Conservation (phyloP, 2,888 invertebrate genomes). For the Gandaritis pyraliata region DNA sequence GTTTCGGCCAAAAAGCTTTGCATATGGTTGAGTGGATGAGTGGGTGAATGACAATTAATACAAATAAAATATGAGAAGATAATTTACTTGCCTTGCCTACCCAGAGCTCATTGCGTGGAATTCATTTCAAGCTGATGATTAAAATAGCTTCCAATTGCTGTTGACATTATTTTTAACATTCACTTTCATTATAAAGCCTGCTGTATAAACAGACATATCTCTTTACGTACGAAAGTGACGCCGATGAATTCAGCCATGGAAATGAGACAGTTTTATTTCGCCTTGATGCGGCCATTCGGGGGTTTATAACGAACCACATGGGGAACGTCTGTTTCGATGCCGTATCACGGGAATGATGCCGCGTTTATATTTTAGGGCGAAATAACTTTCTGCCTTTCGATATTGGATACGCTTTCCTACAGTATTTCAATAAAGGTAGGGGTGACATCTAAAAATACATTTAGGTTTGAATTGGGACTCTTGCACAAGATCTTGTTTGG, state of each 20-base stretch:
- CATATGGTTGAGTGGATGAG: not conserved
- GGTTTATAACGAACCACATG: conserved; percentile 63
- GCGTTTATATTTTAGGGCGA: conserved; percentile 53
- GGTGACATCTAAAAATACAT: conserved; percentile 18
- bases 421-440: conserved; percentile 30
- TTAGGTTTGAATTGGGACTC: conserved; percentile 7
- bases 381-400: conserved; percentile 47
- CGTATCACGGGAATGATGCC: conserved; percentile 42
- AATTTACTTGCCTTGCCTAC: too few relatives aligned
- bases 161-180: too few relatives aligned
- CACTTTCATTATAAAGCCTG: conserved; percentile 26
- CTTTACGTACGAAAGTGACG: conserved; percentile 42
- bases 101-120: conserved; percentile 11
- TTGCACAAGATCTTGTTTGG: conserved; percentile 11
- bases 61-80: too few relatives aligned
- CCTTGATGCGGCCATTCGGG: conserved; percentile 58
- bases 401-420: conserved; percentile 43
- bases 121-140: conserved; percentile 6
- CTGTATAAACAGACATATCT: conserved; percentile 17
- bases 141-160: too few relatives aligned
- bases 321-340: conserved; percentile 50
- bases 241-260: conserved; percentile 49
- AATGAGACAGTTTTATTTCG: conserved; percentile 57
- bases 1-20: conserved; percentile 15
- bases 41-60: too few relatives aligned